Percentiles rank a stretch among this genome's conserved stretches.
These are phyloP conservation scores for Campoplex capitator DNA, from an alignment of 2,888 invertebrate genomes.

Conservation along the genomic window DNA sequence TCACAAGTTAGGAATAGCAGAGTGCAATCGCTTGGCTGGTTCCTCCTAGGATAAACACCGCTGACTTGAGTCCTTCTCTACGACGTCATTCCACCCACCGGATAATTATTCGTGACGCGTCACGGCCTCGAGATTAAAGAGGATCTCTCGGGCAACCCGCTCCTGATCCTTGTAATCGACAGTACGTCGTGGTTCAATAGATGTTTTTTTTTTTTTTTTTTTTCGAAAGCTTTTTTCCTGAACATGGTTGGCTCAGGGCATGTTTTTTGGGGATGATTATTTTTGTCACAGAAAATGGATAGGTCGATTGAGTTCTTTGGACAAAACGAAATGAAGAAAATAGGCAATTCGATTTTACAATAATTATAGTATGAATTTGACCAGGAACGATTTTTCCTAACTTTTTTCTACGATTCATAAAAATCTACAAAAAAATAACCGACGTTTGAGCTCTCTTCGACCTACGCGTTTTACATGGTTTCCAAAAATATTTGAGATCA, in stretches of 20 bases:
- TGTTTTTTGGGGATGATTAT: not conserved
- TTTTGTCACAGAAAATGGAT: not conserved
- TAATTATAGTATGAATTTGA: too few species aligned
- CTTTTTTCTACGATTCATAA: too few species aligned
- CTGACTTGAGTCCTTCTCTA: not conserved
- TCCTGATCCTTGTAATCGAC: not conserved
- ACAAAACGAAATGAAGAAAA: not conserved
- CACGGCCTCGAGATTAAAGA: constrained; percentile 21
- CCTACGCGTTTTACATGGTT: not conserved
- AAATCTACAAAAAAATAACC: too few species aligned
- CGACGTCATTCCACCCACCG: constrained; percentile 45
- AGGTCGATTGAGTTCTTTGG: not conserved
- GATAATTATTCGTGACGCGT: constrained; percentile 49
- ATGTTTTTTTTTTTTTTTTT: not conserved
- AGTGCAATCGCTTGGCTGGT: constrained; percentile 2
- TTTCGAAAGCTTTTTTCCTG: not conserved
- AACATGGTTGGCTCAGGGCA: not conserved
- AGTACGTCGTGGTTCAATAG: not conserved
- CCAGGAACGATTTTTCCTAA: not conserved
- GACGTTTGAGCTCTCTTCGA: not conserved
- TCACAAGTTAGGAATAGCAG: constrained; percentile 25
- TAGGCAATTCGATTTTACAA: too few species aligned
- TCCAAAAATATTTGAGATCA: not conserved
- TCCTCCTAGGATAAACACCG: constrained; percentile 9
- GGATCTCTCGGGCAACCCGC: not conserved